A percentile compares a stretch with the other conserved stretches of the same genome.
These are phyloP conservation scores for Caenorhabditis sp. DNA, from an alignment of 2,888 invertebrate genomes.

Conservation along the genomic window DNA sequence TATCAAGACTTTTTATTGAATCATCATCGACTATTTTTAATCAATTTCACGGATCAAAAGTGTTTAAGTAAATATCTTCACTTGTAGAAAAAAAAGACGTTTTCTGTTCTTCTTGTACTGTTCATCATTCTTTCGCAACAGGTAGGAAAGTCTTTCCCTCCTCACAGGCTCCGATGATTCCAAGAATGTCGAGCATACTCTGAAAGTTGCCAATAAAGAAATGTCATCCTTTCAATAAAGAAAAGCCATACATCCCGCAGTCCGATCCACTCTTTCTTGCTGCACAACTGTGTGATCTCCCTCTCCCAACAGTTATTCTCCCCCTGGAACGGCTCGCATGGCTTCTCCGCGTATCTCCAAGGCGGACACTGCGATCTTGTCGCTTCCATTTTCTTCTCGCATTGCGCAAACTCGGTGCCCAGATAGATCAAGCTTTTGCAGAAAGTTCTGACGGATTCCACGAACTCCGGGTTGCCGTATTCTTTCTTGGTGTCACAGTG, in stretches of 20 bases:
- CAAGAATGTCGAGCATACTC: neutral
- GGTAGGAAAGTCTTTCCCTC: too few relatives aligned
- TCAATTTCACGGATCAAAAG: neutral
- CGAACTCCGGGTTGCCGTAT: neutral
- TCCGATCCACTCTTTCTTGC: neutral
- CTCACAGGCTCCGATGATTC: neutral
- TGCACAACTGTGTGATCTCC: constrained; percentile 3
- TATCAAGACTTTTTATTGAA: neutral
- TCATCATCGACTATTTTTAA: constrained; percentile 1
- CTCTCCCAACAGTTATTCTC: constrained; percentile 10
- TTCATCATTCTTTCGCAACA: too few relatives aligned
- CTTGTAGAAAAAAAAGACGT: too few relatives aligned
- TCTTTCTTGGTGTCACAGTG: neutral
- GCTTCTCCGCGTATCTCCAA: neutral
- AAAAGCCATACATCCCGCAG: constrained; percentile 6
- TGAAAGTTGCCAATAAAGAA: too few relatives aligned
- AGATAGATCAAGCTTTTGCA: neutral
- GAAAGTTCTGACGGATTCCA: neutral
- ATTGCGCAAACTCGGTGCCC: neutral
- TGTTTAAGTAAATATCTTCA: constrained; percentile 1
- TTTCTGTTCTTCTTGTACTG: too few relatives aligned
- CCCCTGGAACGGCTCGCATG: neutral
- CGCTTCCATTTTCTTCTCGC: neutral
- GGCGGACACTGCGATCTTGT: neutral
- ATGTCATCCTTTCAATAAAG: too few relatives aligned